phyloP scores from a whole-genome alignment of 2,888 invertebrate species.

The Chalcis sispes region DNA sequence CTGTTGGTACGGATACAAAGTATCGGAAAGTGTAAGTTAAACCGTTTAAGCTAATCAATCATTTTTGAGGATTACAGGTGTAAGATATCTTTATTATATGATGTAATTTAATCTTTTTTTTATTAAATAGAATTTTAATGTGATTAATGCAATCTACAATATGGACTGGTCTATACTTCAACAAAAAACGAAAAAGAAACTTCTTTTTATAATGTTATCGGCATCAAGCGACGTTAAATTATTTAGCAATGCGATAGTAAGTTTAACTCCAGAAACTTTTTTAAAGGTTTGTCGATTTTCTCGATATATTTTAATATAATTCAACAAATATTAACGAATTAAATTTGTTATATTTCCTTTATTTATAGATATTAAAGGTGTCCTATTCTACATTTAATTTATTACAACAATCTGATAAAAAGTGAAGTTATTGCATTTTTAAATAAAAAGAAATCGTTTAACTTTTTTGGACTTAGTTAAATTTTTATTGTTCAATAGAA shows the following conservation, averaged over 20 bases:
- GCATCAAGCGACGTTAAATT: slow-evolving; percentile 29
- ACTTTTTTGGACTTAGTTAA: no score
- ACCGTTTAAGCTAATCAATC: no score
- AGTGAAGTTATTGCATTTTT: no score
- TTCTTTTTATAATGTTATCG: slow-evolving; percentile 42
- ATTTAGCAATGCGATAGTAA: slow-evolving; percentile 36
- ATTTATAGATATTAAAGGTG: no score
- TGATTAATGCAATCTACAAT: slow-evolving; percentile 34
- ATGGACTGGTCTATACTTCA: slow-evolving; percentile 51
- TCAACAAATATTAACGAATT: no score
- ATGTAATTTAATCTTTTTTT: not conserved
- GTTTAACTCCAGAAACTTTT: slow-evolving; percentile 47
- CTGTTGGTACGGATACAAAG: slow-evolving; percentile 67
- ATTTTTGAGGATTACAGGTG: not conserved
- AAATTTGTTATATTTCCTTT: no score
- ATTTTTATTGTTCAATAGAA: no score
- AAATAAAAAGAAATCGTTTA: no score
- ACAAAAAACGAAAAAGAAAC: slow-evolving; percentile 34
- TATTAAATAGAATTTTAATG: slow-evolving; percentile 29
- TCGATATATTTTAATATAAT: no score
- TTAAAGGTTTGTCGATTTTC: slow-evolving; percentile 46
- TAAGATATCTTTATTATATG: not conserved
- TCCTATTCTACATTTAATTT: no score
- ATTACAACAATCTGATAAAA: no score
- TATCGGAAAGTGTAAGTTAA: slow-evolving; percentile 61